Conservation (phyloP, 1,140 invertebrate species). For the Brachionus asplanchnoidis region DNA sequence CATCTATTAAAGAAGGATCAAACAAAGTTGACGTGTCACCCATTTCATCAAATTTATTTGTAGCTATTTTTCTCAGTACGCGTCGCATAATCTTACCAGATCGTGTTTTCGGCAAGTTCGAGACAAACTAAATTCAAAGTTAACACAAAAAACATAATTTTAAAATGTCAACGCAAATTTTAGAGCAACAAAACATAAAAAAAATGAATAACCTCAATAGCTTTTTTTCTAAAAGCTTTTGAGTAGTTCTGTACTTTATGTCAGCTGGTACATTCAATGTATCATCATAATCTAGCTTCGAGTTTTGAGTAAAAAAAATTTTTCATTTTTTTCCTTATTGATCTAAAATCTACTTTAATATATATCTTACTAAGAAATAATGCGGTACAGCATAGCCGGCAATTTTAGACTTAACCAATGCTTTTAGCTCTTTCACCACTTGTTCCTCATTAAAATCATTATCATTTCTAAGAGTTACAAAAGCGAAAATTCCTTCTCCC, state of each 20-base stretch:
- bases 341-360: no score
- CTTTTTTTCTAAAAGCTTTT: no score
- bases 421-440: conserved; percentile 47
- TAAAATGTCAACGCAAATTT: no score
- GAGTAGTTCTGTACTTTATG: no score
- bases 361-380: conserved; percentile 49
- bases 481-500: conserved; percentile 59
- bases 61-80: conserved; percentile 55
- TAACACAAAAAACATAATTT: not conserved
- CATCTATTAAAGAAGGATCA: conserved; percentile 72
- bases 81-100: conserved; percentile 60
- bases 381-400: conserved; percentile 56
- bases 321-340: no score
- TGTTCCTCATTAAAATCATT: conserved; percentile 43
- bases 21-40: conserved; percentile 88
- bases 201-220: no score
- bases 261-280: no score
- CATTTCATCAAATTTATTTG: conserved; percentile 63
- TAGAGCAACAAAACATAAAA: no score
- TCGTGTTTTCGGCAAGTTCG: conserved; percentile 56
- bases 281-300: no score
- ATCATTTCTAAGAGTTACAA: conserved; percentile 53
- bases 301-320: no score
- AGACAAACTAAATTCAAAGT: conserved; percentile 46
- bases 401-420: conserved; percentile 49